phyloP scores from a whole-genome alignment of 2,888 invertebrate genomes.

The Exocentrus adspersus region DNA sequence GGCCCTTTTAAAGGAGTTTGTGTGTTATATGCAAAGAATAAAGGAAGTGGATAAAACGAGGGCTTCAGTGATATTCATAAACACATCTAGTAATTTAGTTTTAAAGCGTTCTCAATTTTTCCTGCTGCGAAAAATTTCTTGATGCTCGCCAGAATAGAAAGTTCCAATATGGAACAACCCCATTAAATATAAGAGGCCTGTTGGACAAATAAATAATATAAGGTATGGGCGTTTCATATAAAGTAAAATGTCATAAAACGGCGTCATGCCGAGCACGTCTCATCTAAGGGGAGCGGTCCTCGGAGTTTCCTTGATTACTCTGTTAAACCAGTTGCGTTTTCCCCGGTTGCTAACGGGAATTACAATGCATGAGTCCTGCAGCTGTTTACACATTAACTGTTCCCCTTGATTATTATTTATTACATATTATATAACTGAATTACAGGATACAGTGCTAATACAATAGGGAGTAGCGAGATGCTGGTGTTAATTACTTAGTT shows the following conservation, averaged over 20 bases:
- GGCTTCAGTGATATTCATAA: too few species aligned
- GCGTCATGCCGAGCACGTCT: slow-evolving; percentile 5
- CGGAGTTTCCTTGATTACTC: slow-evolving; percentile 16
- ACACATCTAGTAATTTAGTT: too few species aligned
- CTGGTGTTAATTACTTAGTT: too few species aligned
- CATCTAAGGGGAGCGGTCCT: slow-evolving; percentile 13
- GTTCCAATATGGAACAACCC: not conserved
- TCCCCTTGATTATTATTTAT: slow-evolving; percentile 3
- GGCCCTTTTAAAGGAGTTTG: too few species aligned
- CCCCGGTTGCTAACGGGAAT: slow-evolving; percentile 9
- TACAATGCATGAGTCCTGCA: slow-evolving; percentile 12
- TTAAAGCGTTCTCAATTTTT: too few species aligned
- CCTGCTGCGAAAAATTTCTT: too few species aligned
- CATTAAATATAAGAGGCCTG: slow-evolving; percentile 2
- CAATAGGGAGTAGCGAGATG: not conserved
- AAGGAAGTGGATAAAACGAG: too few species aligned
- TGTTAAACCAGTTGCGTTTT: slow-evolving; percentile 18
- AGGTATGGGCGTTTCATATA: not conserved
- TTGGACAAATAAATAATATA: slow-evolving; percentile 5
- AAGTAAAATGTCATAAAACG: slow-evolving; percentile 4
- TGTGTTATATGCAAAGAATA: too few species aligned
- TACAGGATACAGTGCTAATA: slow-evolving; percentile 13
- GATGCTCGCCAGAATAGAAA: not conserved
- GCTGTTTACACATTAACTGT: slow-evolving; percentile 16
- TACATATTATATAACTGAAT: slow-evolving; percentile 9